Percentiles rank a stretch among this genome's conserved stretches.
These are phyloP conservation scores for Enteromius trimaculatus DNA, from an alignment of 2,797 vertebrate species.

Conservation along the genomic window DNA sequence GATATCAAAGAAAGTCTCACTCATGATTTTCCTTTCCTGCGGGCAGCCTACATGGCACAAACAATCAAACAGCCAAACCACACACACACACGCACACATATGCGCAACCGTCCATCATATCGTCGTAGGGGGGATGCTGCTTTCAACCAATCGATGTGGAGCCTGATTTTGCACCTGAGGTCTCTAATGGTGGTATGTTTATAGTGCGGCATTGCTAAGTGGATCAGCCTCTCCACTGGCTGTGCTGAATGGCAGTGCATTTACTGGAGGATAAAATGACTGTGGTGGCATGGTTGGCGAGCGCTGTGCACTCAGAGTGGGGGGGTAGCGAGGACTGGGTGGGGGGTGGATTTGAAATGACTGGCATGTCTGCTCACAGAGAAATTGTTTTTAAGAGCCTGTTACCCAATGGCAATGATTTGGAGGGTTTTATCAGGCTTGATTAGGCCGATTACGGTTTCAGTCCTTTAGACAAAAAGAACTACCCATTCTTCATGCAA, in stretches of 20 bases:
- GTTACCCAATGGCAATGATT: slow-evolving; percentile 68
- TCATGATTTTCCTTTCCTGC: not conserved
- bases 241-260: slow-evolving; percentile 62
- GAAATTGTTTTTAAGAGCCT: slow-evolving; percentile 69
- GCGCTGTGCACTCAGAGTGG: slow-evolving; percentile 50
- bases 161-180: slow-evolving; percentile 61
- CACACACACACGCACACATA: slow-evolving; percentile 42
- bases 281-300: slow-evolving; percentile 59
- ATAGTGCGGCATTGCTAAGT: slow-evolving; percentile 68
- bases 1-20: not conserved
- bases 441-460: slow-evolving; percentile 61
- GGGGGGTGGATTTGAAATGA: slow-evolving; percentile 9
- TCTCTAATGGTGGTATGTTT: slow-evolving; percentile 70
- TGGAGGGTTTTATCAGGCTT: slow-evolving; percentile 62
- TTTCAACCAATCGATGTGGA: slow-evolving; percentile 59
- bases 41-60: not conserved
- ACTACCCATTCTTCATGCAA: slow-evolving; percentile 39
- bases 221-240: slow-evolving; percentile 62
- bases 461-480: slow-evolving; percentile 46
- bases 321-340: slow-evolving; percentile 12
- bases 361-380: slow-evolving; percentile 60
- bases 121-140: slow-evolving; percentile 31
- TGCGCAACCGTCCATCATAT: slow-evolving; percentile 39
- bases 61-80: slow-evolving; percentile 2
- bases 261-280: slow-evolving; percentile 60